Evolutionary conservation across 1,140 invertebrate genomes (phyloP).

Genomic region (Orchesella cincta): DNA sequence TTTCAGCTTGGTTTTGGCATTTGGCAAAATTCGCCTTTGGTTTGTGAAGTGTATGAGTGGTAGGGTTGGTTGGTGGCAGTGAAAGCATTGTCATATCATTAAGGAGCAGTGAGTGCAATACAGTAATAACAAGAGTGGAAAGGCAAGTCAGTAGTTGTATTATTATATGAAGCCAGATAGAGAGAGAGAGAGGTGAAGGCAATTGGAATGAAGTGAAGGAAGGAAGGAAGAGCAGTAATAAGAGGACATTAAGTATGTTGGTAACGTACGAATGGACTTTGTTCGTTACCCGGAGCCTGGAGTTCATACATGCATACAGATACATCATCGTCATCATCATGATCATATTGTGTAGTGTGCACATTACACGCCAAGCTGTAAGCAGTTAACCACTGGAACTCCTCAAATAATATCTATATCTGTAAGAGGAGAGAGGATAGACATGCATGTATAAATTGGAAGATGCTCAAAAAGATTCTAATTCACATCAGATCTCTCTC

Average conservation of each 20-base stretch:
- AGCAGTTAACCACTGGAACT: too few relatives aligned
- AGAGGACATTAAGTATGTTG: constrained; percentile 18
- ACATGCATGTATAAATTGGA: constrained; percentile 7
- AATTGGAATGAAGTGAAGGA: not conserved
- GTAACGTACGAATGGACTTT: constrained; percentile 18
- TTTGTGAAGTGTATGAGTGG: too few relatives aligned
- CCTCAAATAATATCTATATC: not conserved
- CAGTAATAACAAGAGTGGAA: not conserved
- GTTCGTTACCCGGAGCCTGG: constrained; percentile 10
- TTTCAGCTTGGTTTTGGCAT: not conserved
- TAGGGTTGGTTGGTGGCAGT: too few relatives aligned
- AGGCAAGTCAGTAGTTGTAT: not conserved
- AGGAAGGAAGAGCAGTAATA: constrained; percentile 14
- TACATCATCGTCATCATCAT: constrained; percentile 13
- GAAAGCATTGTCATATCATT: too few relatives aligned
- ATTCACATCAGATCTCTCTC: constrained; percentile 24
- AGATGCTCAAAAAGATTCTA: constrained; percentile 16
- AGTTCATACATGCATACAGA: constrained; percentile 20
- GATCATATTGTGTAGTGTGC: not conserved
- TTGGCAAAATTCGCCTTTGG: not conserved
- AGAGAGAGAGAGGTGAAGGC: not conserved
- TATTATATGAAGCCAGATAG: not conserved
- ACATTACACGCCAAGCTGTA: not conserved
- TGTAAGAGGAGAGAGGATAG: not conserved
- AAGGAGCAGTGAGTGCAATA: too few relatives aligned